phyloP scores from a whole-genome alignment of 2,113 vertebrate genomes.

The Triplophysa rosa region DNA sequence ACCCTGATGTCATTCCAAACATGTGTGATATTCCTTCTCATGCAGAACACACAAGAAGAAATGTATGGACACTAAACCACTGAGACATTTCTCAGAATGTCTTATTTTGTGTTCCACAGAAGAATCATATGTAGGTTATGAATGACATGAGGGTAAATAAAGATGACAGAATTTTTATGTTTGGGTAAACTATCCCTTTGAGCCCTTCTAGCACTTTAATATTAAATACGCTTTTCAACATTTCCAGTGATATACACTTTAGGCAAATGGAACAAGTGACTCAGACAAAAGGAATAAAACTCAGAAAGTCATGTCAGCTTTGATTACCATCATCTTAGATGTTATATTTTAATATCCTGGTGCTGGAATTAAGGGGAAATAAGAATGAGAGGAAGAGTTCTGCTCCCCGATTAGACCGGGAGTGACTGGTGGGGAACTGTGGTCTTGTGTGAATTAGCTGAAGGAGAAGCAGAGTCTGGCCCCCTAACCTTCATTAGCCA shows the following conservation, averaged over 20 bases:
- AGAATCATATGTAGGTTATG: no score
- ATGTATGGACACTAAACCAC: no score
- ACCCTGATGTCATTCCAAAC: no score
- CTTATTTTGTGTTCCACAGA: no score
- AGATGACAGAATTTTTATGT: no score
- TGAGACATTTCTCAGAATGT: no score
- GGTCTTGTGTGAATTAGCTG: conserved; percentile 46
- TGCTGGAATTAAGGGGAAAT: conserved; percentile 6
- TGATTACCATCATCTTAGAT: conserved; percentile 9
- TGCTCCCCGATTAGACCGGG: conserved; percentile 17
- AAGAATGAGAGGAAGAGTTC: conserved; percentile 28
- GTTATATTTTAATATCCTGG: conserved; percentile 8
- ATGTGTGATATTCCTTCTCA: no score
- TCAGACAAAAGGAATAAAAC: not conserved
- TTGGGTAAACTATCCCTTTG: no score
- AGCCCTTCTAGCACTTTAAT: not conserved
- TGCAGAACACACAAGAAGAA: no score
- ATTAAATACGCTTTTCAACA: not conserved
- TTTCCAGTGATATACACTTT: not conserved
- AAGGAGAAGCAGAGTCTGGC: conserved; percentile 44
- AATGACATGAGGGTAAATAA: no score
- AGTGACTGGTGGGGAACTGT: conserved; percentile 1
- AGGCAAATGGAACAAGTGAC: conserved; percentile 1
- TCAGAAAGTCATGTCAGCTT: not conserved
- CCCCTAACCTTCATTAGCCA: conserved; percentile 69